These are phyloP conservation scores for Myotis daubentonii DNA, from an alignment of 2,797 vertebrate genomes.

Conservation along the genomic window DNA sequence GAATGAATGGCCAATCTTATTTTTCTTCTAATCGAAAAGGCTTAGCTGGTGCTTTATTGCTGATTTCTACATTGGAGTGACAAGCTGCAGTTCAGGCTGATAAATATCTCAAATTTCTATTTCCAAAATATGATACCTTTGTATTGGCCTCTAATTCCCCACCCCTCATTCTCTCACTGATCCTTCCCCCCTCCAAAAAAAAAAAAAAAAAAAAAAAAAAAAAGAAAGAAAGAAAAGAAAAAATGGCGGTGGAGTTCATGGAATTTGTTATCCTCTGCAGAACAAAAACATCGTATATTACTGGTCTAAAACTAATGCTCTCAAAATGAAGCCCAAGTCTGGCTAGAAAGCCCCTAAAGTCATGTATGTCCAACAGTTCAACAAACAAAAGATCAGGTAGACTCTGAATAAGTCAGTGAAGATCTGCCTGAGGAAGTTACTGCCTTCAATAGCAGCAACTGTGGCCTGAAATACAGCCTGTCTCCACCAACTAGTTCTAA, in stretches of 20 bases:
- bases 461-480: neutral
- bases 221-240: neutral
- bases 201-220: neutral
- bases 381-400: neutral
- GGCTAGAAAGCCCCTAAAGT: neutral
- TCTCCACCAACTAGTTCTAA: neutral
- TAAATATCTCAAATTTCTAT: neutral
- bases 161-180: neutral
- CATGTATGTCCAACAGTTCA: neutral
- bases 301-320: neutral
- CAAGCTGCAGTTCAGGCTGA: neutral
- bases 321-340: neutral
- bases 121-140: neutral
- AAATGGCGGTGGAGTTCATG: neutral
- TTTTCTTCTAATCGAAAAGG: neutral
- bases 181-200: neutral
- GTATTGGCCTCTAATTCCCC: neutral
- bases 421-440: neutral
- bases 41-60: neutral
- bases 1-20: neutral
- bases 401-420: constrained; percentile 16
- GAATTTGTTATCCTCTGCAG: neutral
- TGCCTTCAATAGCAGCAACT: neutral
- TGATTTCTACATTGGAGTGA: neutral
- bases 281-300: constrained; percentile 2